Evolutionary conservation across 2,888 invertebrate genomes (phyloP).

Genomic region (Chaitophorus viminalis): DNA sequence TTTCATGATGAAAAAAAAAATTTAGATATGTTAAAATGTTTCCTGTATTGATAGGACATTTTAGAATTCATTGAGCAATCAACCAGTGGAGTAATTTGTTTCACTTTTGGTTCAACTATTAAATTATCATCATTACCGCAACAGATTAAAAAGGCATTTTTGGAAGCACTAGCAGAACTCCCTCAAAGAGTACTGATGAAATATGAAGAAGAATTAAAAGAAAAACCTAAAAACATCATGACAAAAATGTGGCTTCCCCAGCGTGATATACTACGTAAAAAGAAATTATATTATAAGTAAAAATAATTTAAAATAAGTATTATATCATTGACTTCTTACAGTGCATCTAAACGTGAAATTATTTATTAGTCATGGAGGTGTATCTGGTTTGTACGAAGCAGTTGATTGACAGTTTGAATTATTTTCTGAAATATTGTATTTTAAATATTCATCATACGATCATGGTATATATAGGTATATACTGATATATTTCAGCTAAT

Average conservation of each 20-base stretch:
- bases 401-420: too few species aligned
- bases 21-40: too few species aligned
- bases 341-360: not conserved
- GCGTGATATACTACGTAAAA: conserved; percentile 25
- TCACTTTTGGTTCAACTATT: conserved; percentile 39
- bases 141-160: conserved; percentile 27
- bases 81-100: conserved; percentile 28
- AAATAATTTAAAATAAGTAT: too few species aligned
- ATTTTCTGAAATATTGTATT: too few species aligned
- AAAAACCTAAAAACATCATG: conserved; percentile 42
- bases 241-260: conserved; percentile 43
- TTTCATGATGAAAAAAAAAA: too few species aligned
- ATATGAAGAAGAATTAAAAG: conserved; percentile 41
- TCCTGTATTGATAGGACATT: conserved; percentile 17
- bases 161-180: conserved; percentile 31
- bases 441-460: too few species aligned
- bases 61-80: conserved; percentile 43
- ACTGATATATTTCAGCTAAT: too few species aligned
- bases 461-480: too few species aligned
- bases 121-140: conserved; percentile 43
- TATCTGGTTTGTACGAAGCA: not conserved
- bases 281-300: too few species aligned
- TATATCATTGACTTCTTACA: not conserved
- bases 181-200: conserved; percentile 45
- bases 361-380: not conserved